phyloP scores from a whole-genome alignment of 1,140 invertebrate species.

The Microvelia longipes region DNA sequence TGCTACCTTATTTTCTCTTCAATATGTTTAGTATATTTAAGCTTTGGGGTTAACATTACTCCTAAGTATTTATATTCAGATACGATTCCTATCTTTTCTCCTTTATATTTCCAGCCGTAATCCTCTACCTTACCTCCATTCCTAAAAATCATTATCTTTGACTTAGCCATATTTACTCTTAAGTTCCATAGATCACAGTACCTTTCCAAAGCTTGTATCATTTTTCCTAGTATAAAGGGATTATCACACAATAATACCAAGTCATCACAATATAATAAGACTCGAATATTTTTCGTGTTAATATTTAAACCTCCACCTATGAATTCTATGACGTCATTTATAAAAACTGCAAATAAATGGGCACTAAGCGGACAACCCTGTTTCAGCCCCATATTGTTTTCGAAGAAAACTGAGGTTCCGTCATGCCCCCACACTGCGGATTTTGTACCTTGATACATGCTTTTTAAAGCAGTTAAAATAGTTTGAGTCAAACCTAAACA shows the following conservation, averaged over 20 bases:
- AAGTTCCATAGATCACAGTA: slow-evolving; percentile 9
- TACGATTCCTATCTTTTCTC: neutral
- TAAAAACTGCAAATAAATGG: slow-evolving; percentile 4
- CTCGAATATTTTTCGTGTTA: neutral
- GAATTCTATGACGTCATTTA: slow-evolving; percentile 5
- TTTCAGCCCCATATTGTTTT: neutral
- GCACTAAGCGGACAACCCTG: slow-evolving; percentile 5
- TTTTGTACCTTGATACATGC: neutral
- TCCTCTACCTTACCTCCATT: neutral
- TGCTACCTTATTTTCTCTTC: neutral
- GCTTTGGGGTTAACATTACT: neutral
- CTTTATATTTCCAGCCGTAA: neutral
- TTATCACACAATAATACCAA: slow-evolving; percentile 3
- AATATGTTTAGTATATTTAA: neutral
- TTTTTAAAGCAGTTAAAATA: neutral
- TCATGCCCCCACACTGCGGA: neutral
- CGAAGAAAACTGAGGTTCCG: neutral
- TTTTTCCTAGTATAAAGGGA: neutral
- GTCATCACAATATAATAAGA: slow-evolving; percentile 9
- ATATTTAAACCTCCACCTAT: neutral
- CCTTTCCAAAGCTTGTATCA: slow-evolving; percentile 6
- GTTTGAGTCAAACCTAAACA: neutral
- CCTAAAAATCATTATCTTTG: slow-evolving; percentile 1
- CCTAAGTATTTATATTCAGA: neutral
- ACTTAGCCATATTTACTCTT: neutral